Evolutionary conservation across 2,113 vertebrate genomes (phyloP).

Genomic region (Gymnobelideus leadbeateri): DNA sequence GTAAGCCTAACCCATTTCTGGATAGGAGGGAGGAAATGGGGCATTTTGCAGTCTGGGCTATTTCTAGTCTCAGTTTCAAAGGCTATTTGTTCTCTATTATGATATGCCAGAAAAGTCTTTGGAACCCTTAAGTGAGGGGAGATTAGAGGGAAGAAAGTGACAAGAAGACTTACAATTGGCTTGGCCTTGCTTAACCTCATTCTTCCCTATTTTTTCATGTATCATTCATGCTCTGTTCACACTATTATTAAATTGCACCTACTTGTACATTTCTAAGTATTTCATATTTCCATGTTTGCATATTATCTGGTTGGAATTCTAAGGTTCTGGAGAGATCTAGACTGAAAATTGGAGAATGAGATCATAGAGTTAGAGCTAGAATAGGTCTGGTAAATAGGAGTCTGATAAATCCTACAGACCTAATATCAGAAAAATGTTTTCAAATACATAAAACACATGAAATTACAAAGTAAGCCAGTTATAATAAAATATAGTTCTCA

Average conservation of each 20-base stretch:
- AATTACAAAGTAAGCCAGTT: too few relatives aligned
- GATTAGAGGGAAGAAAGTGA: not conserved
- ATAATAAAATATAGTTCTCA: too few relatives aligned
- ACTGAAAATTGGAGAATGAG: not conserved
- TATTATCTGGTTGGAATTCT: not conserved
- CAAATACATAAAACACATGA: too few relatives aligned
- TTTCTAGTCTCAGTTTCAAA: not conserved
- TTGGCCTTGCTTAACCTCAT: not conserved
- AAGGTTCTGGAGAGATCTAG: not conserved
- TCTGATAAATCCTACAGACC: too few relatives aligned
- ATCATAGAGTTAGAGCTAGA: too few relatives aligned
- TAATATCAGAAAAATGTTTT: too few relatives aligned
- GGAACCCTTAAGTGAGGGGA: not conserved
- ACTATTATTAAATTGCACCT: conserved; percentile 7
- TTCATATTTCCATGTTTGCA: conserved; percentile 14
- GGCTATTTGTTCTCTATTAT: not conserved
- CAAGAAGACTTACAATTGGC: not conserved
- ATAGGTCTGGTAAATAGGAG: too few relatives aligned
- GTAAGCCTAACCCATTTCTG: not conserved
- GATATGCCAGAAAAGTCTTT: conserved; percentile 3
- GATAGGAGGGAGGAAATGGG: not conserved
- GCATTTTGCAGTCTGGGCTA: not conserved
- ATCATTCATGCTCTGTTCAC: not conserved
- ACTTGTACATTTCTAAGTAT: conserved; percentile 42
- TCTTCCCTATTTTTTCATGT: conserved; percentile 25